A percentile compares a stretch with the other conserved stretches of the same genome.
These are phyloP conservation scores for Temnothorax longispinosus DNA, from an alignment of 1,140 invertebrate genomes.

Conservation along the genomic window DNA sequence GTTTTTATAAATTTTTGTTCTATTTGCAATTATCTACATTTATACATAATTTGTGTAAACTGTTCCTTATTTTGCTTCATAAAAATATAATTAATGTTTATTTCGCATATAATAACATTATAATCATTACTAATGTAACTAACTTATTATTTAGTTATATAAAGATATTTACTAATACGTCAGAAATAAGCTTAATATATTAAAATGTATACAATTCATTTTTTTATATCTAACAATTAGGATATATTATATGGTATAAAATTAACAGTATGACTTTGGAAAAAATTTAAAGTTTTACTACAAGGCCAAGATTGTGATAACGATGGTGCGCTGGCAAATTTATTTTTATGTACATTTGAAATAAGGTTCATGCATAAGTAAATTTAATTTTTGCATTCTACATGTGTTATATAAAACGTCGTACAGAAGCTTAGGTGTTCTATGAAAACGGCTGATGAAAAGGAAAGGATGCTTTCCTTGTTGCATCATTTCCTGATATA, in stretches of 20 bases:
- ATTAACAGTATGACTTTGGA: not conserved
- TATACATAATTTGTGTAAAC: not conserved
- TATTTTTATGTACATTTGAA: not conserved
- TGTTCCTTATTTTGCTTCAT: not conserved
- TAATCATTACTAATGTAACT: not conserved
- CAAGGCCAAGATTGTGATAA: not conserved
- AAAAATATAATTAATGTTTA: conserved; percentile 22
- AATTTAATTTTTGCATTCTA: not conserved
- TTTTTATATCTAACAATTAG: not conserved
- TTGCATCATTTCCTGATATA: too few species aligned
- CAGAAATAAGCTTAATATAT: not conserved
- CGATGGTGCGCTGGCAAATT: not conserved
- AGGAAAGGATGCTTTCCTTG: not conserved
- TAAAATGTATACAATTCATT: not conserved
- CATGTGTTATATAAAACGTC: not conserved
- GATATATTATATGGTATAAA: not conserved
- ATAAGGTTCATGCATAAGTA: not conserved
- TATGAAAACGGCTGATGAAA: not conserved
- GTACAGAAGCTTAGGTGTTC: not conserved
- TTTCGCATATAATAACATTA: not conserved
- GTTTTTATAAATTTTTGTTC: not conserved
- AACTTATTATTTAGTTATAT: not conserved
- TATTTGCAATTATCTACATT: not conserved
- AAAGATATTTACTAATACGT: not conserved
- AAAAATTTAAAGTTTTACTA: not conserved